Percentiles rank a stretch among this genome's conserved stretches.
Conservation (phyloP, 2,888 invertebrate species). For the Chironomus riparius region DNA sequence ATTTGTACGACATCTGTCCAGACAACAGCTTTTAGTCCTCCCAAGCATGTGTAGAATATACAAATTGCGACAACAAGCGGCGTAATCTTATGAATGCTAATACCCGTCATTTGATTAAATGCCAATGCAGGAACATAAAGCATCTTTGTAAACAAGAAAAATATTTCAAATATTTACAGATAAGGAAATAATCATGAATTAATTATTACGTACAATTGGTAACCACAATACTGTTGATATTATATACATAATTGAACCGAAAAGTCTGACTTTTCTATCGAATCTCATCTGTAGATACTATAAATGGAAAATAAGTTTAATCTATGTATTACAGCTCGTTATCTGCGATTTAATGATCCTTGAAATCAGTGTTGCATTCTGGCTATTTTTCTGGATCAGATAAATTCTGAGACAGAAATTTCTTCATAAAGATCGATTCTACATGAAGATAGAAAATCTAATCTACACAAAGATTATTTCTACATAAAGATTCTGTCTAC, state of each 20-base stretch:
- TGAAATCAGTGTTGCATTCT: too few relatives aligned
- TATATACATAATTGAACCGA: conserved; percentile 57
- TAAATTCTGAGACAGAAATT: too few relatives aligned
- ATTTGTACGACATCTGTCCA: conserved; percentile 67
- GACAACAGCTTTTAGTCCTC: conserved; percentile 52
- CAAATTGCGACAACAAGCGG: conserved; percentile 66
- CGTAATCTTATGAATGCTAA: conserved; percentile 63
- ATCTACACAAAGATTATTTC: too few relatives aligned
- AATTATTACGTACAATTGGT: conserved; percentile 38
- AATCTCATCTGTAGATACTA: conserved; percentile 60
- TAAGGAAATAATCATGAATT: not conserved
- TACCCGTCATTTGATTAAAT: conserved; percentile 69
- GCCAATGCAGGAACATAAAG: conserved; percentile 65
- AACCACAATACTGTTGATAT: conserved; percentile 51
- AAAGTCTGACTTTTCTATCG: conserved; percentile 52
- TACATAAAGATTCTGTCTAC: too few relatives aligned
- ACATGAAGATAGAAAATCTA: too few relatives aligned
- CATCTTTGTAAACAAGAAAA: conserved; percentile 43
- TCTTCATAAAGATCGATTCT: too few relatives aligned
- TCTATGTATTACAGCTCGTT: not conserved
- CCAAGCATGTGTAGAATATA: conserved; percentile 67
- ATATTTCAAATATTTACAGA: conserved; percentile 35
- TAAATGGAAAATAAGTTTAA: conserved; percentile 31
- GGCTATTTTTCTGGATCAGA: too few relatives aligned
- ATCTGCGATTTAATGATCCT: too few relatives aligned